phyloP scores from a whole-genome alignment of 2,797 vertebrate species.

The Urophycis tenuis region DNA sequence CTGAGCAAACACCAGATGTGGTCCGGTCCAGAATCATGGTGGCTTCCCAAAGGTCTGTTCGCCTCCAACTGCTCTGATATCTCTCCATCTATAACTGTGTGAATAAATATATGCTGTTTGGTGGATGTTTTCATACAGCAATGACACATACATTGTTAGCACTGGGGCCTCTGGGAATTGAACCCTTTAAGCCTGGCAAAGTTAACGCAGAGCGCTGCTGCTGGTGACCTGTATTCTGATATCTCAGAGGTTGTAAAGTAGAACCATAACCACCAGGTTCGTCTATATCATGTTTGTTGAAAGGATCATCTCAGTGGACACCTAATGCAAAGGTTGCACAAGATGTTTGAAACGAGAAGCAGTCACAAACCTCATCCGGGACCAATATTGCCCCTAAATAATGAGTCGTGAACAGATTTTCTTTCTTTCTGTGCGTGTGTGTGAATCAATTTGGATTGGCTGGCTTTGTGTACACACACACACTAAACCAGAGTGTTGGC shows the following conservation, averaged over 20 bases:
- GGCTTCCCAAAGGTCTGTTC: conserved; percentile 24
- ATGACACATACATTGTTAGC: background rate
- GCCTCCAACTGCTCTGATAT: conserved; percentile 35
- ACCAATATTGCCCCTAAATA: conserved; percentile 45
- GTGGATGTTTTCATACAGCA: background rate
- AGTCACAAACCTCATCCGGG: background rate
- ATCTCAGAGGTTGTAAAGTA: background rate
- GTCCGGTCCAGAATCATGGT: conserved; percentile 40
- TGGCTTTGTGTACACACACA: conserved; percentile 2
- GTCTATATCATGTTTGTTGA: no score
- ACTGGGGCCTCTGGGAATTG: background rate
- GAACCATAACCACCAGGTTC: no score
- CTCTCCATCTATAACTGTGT: conserved; percentile 4
- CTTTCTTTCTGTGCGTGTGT: conserved; percentile 43
- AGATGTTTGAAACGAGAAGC: no score
- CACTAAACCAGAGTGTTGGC: background rate
- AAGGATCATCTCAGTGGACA: background rate
- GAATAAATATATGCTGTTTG: background rate
- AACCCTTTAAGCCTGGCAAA: background rate
- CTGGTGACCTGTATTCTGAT: background rate
- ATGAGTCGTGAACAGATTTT: conserved; percentile 53
- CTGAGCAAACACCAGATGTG: conserved; percentile 62
- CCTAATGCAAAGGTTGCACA: background rate
- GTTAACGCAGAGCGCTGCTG: background rate
- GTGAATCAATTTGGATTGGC: conserved; percentile 41